Base-by-base conservation (phyloP, 2,888 invertebrate genomes). In the Eupelmus urozonus region DNA sequence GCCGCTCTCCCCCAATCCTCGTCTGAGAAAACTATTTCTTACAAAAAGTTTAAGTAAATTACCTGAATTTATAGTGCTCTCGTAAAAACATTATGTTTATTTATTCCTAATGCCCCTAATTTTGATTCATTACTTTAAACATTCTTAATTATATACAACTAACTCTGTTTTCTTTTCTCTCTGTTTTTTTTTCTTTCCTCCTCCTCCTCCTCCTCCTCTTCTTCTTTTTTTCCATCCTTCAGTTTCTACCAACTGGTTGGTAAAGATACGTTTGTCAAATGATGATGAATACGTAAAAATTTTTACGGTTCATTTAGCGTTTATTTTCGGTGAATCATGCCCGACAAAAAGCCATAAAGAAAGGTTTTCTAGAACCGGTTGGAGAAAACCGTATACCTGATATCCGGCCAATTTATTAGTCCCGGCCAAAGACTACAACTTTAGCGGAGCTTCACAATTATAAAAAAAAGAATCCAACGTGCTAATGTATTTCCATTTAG, bases 401-500 rank as follows among this genome's bases (percentile, higher is more conserved):
- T 29, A 4, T 13, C 53, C 51, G 25, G 16, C 53, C 23, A 69
- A 42, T 53, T 25, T 45, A 27, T n/a, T n/a, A 29, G 51, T 23
- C 7, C 42, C 7, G n/a, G 13, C 59, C 18, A 27, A 45, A 59
- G 18, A 27, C 29, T n/a, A 40, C 34, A 25, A 16, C 49, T 5
- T 49, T 5, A 53, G 53, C 4, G 20, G 20, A 20, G 18, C 5
- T 53, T 53, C 3, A 20, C 2, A 16, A 45, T 53, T 53, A 13
- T 53, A 18, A 20, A 20, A 20, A 53, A 5, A n/a, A n/a, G n/a
- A n/a, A n/a, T n/a, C n/a, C n/a, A 45, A 76, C 51, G 65, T 65
- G 77, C 20, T 72, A 72, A 77, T 77, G 77, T 65, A 67, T 53
- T 77, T 72, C 53, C 60, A 25, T 71, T 77, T 77, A 72, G 77